phyloP scores from a whole-genome alignment of 1,140 invertebrate species.

The Drosophila santomea region DNA sequence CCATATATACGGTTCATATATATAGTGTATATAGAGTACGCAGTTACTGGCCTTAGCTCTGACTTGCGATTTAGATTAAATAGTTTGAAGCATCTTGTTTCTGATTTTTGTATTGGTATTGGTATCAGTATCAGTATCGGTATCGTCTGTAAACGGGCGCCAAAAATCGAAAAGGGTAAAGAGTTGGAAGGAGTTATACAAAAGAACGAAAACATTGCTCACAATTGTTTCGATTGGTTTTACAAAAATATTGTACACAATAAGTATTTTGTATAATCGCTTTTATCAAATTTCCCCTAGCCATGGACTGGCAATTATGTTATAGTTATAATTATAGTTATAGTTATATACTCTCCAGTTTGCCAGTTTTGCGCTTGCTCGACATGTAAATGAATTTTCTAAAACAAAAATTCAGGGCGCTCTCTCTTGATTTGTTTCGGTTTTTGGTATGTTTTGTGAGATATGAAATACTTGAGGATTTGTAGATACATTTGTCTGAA shows the following conservation, averaged over 20 bases:
- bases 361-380: conserved; percentile 57
- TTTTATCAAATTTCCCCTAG: conserved; percentile 41
- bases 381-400: conserved; percentile 74
- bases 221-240: conserved; percentile 51
- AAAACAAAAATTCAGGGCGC: conserved; percentile 76
- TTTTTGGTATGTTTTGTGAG: conserved; percentile 57
- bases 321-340: conserved; percentile 31
- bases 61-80: conserved; percentile 41
- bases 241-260: conserved; percentile 73
- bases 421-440: conserved; percentile 24
- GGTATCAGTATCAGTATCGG: conserved; percentile 18
- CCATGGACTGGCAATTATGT: conserved; percentile 30
- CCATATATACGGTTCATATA: conserved; percentile 43
- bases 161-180: conserved; percentile 44
- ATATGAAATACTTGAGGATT: conserved; percentile 65
- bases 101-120: conserved; percentile 13
- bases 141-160: conserved; percentile 54
- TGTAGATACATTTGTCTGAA: conserved; percentile 44
- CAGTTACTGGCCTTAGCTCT: conserved; percentile 24
- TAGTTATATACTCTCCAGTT: conserved; percentile 42
- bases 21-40: conserved; percentile 49
- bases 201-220: conserved; percentile 52
- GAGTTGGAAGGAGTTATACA: conserved; percentile 46
- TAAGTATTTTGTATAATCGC: conserved; percentile 56
- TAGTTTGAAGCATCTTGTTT: conserved; percentile 37